Conservation (phyloP, 2,888 invertebrate species). For the Phasia obesa region DNA sequence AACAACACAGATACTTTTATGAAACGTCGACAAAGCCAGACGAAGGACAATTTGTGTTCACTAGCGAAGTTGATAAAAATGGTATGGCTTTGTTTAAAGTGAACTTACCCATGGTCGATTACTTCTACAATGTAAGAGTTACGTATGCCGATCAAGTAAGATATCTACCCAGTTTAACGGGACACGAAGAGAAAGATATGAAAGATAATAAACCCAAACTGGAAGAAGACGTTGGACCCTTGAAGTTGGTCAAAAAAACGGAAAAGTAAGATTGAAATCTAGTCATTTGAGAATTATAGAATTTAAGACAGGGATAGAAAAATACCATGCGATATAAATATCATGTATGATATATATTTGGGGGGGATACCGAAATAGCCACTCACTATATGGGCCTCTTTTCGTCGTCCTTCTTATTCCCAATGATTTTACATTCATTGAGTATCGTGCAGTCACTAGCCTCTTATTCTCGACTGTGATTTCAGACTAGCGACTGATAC, state of each 20-base stretch:
- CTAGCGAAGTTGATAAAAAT: slow-evolving; percentile 45
- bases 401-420: no score
- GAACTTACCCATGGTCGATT: slow-evolving; percentile 22
- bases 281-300: no score
- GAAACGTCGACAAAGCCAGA: slow-evolving; percentile 12
- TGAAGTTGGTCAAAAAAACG: slow-evolving; percentile 49
- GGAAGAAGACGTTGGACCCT: slow-evolving; percentile 46
- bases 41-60: slow-evolving; percentile 1
- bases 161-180: slow-evolving; percentile 22
- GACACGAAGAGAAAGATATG: neutral
- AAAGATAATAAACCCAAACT: neutral
- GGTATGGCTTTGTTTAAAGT: slow-evolving; percentile 60
- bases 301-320: no score
- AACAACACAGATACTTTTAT: slow-evolving; percentile 70
- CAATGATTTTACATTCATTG: no score
- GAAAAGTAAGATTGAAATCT: slow-evolving; percentile 63
- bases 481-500: no score
- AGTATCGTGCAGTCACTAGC: no score
- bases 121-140: slow-evolving; percentile 36
- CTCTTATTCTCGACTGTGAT: no score
- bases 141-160: slow-evolving; percentile 34
- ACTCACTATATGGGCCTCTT: no score
- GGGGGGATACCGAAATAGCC: no score
- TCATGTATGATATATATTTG: no score
- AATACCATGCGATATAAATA: no score